These are phyloP conservation scores for Moxostoma hubbsi DNA, from an alignment of 2,797 vertebrate species.

Conservation along the genomic window DNA sequence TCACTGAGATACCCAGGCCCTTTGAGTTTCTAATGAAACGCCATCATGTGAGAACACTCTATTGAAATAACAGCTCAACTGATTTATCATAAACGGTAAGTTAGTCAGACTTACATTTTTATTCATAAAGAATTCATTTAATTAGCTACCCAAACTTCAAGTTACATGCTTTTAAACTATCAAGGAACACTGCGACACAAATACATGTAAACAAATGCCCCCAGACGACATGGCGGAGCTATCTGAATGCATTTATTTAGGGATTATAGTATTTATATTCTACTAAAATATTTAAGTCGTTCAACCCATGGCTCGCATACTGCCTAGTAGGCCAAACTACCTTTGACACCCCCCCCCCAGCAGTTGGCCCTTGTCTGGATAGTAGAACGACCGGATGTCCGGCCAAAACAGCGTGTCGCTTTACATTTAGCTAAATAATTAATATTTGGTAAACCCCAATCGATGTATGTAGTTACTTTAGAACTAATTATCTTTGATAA, in stretches of 20 bases:
- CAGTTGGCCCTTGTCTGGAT: neutral
- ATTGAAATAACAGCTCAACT: neutral
- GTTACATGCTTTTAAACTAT: neutral
- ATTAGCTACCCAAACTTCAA: too few relatives aligned
- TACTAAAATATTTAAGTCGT: neutral
- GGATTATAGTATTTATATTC: neutral
- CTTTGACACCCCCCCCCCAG: constrained; percentile 43
- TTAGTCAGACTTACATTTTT: too few relatives aligned
- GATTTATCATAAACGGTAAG: too few relatives aligned
- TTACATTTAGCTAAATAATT: constrained; percentile 43
- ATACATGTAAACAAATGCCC: neutral
- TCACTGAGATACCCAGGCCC: too few relatives aligned
- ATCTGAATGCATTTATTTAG: neutral
- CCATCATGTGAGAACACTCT: neutral
- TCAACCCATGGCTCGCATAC: neutral
- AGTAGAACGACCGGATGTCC: constrained; percentile 56
- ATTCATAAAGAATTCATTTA: too few relatives aligned
- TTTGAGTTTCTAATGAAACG: too few relatives aligned
- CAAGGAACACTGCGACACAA: neutral
- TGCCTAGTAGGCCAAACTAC: constrained; percentile 28
- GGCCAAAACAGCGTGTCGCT: constrained; percentile 38
- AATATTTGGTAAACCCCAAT: neutral
- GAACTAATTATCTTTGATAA: neutral
- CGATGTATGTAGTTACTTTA: neutral
- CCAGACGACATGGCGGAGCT: too few relatives aligned